Base-by-base conservation (phyloP, 1,140 invertebrate species). In the Pararge aegeria region DNA sequence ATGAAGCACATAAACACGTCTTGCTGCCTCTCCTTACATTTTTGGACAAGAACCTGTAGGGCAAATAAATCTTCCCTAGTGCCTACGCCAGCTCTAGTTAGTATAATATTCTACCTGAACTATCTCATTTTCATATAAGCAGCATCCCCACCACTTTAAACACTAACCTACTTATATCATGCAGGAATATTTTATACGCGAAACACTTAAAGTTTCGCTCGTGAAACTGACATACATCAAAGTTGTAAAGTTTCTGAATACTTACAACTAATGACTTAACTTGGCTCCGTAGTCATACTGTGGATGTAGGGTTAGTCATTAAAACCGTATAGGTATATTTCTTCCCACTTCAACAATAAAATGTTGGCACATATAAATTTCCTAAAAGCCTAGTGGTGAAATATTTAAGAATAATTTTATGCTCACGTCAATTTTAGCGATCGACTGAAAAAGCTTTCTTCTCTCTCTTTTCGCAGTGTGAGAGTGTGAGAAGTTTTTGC, bases 171-270 rank as follows among this genome's bases (percentile, higher is more conserved):
- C 18, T 19, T 46, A 20, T 20, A n/a, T 13, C 0, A 46, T 12
- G 42, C 10, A 20, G 42, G 19, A 20, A 46, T 9, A 46, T 46
- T 46, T 20, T 46, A 46, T 46, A 46, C 42, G 42, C 16, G 1
- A 6, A 46, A 12, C 42, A 12, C 19, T 21, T 46, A 46, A 46
- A 46, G 42, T 46, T 42, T 20, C 16, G 42, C 18, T 46, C 42
- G 18, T 46, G 42, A 46, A 46, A 46, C 18, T 46, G 42, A 46
- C 42, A 46, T 46, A 46, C 42, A 46, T 46, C 42, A 46, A 46
- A 46, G 42, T 46, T 46, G 6, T 9, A 20, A 46, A 46, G 42
- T 46, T 46, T 46, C 42, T 20, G 42, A 46, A 46, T 46, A 16
- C 42, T 46, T 46, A 6, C 16, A 46, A 46, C 42, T 46, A 46